Evolutionary conservation across 1,140 invertebrate species (phyloP).

Genomic region (Pseudomyrmex pallidus): DNA sequence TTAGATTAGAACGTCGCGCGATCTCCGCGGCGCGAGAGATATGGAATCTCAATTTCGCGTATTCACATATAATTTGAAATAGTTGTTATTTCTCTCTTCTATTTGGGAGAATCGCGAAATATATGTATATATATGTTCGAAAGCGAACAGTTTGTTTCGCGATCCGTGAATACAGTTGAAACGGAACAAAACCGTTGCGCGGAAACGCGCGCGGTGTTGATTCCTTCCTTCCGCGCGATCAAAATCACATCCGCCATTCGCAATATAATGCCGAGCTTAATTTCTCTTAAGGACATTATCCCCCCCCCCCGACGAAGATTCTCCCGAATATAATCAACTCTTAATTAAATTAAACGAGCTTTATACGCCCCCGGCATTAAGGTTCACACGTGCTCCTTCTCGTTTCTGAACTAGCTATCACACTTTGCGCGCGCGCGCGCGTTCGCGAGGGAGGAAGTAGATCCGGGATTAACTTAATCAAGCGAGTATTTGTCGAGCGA

Average conservation of each 20-base stretch:
- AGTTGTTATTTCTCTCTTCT: no score
- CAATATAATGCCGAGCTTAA: conserved; percentile 2
- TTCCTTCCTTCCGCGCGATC: no score
- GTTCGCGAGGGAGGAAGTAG: not conserved
- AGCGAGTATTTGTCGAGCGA: conserved; percentile 57
- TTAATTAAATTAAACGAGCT: conserved; percentile 42
- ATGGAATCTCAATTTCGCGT: no score
- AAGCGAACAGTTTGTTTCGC: no score
- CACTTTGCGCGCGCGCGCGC: not conserved
- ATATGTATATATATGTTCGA: no score
- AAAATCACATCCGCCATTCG: not conserved
- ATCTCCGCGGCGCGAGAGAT: no score
- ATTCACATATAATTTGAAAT: no score
- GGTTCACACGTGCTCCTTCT: conserved; percentile 9
- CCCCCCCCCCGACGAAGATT: not conserved
- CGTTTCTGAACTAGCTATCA: conserved; percentile 20
- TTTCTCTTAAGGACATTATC: conserved; percentile 17
- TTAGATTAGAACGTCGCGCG: no score
- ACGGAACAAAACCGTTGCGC: no score
- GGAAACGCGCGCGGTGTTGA: no score
- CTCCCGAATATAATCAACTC: conserved; percentile 13
- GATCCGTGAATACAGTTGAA: no score
- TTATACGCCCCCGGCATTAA: conserved; percentile 3
- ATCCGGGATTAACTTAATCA: conserved; percentile 54
- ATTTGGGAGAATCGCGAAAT: no score